phyloP scores from a whole-genome alignment of 2,113 vertebrate species.

The Nycticorax nycticorax region DNA sequence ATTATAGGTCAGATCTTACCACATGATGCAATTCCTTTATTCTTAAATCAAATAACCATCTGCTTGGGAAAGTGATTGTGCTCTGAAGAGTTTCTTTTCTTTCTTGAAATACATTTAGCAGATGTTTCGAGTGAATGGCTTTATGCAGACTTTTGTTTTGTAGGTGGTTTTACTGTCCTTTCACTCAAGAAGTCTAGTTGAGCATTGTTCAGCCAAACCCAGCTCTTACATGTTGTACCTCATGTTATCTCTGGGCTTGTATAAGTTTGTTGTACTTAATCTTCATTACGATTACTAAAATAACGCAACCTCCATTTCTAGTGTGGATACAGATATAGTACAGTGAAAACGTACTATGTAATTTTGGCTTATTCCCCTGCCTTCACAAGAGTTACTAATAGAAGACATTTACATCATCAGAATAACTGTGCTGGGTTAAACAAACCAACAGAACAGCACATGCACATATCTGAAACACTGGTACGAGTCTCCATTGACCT shows the following conservation, averaged over 20 bases:
- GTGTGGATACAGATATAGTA: background rate
- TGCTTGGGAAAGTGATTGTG: slow-evolving; percentile 15
- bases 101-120: slow-evolving; percentile 25
- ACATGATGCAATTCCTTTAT: slow-evolving; percentile 20
- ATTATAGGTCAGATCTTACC: slow-evolving; percentile 11
- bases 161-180: background rate
- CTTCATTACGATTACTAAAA: background rate
- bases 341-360: background rate
- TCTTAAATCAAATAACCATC: slow-evolving; percentile 44
- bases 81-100: background rate
- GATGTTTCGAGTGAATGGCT: slow-evolving; percentile 12
- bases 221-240: background rate
- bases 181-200: background rate
- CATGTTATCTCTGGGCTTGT: background rate
- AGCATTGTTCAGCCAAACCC: background rate
- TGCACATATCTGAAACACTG: background rate
- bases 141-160: background rate
- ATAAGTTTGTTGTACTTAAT: background rate
- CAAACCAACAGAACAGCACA: no score
- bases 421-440: background rate
- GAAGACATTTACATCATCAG: background rate
- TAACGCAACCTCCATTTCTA: background rate
- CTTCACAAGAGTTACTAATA: background rate
- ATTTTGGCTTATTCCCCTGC: background rate
- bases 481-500: background rate